Conservation (phyloP, 1,140 invertebrate genomes). For the Camponotus vicinus region DNA sequence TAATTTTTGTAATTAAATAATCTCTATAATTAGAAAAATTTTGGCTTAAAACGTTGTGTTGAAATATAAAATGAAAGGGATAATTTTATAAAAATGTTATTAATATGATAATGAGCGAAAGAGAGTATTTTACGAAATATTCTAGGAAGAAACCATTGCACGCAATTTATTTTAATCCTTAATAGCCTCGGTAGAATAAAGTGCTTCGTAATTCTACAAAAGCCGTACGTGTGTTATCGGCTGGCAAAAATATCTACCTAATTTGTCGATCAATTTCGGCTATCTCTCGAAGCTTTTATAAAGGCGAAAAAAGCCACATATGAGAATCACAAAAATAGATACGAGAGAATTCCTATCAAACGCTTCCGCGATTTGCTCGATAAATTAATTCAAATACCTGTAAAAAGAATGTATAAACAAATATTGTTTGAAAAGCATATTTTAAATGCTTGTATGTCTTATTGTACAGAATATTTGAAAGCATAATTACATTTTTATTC, state of each 20-base stretch:
- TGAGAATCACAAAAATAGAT: conserved; percentile 27
- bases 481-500: not conserved
- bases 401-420: not conserved
- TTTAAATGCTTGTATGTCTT: not conserved
- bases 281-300: conserved; percentile 13
- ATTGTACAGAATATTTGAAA: not conserved
- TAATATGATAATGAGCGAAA: not conserved
- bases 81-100: not conserved
- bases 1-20: not conserved
- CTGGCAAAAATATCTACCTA: conserved; percentile 10
- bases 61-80: too few relatives aligned
- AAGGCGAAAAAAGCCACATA: not conserved
- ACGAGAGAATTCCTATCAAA: not conserved
- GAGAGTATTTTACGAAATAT: not conserved
- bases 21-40: not conserved
- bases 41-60: too few relatives aligned
- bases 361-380: not conserved
- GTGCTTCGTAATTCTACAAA: not conserved
- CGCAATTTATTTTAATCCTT: conserved; percentile 14
- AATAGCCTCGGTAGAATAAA: not conserved
- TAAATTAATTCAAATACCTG: conserved; percentile 2
- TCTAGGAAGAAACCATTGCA: not conserved
- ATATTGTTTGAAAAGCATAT: not conserved
- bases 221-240: not conserved
- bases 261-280: conserved; percentile 28